Percentiles rank a stretch among this genome's conserved stretches.
These are phyloP conservation scores for Dynastes grantii DNA, from an alignment of 2,888 invertebrate genomes.

Conservation along the genomic window DNA sequence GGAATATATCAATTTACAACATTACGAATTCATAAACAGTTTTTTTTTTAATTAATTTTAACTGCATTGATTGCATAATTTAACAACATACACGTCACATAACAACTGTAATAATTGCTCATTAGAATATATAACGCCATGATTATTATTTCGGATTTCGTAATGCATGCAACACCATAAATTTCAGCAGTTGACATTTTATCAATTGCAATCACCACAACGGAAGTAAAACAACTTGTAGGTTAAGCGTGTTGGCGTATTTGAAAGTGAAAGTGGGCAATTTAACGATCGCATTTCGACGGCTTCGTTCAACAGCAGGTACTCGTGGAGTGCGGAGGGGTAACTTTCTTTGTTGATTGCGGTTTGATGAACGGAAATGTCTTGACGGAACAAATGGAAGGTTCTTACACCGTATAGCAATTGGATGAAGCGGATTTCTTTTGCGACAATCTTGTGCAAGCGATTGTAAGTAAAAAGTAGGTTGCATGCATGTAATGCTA, in stretches of 20 bases:
- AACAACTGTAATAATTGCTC: too few relatives aligned
- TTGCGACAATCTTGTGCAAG: not conserved
- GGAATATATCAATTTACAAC: too few relatives aligned
- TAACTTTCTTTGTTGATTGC: constrained; percentile 16
- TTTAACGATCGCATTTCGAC: not conserved
- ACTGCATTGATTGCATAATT: too few relatives aligned
- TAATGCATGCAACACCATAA: not conserved
- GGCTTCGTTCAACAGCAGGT: not conserved
- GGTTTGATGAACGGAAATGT: not conserved
- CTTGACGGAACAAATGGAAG: constrained; percentile 10
- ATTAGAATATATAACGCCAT: too few relatives aligned
- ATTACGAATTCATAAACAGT: too few relatives aligned
- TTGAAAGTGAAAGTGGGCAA: constrained; percentile 17
- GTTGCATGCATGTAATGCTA: too few relatives aligned
- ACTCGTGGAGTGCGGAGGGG: not conserved
- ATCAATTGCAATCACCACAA: not conserved
- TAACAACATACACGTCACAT: too few relatives aligned
- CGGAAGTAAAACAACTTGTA: constrained; percentile 11
- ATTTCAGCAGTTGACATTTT: not conserved
- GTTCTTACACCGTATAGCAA: not conserved
- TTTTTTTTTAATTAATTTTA: too few relatives aligned
- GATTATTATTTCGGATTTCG: not conserved
- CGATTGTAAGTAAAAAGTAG: not conserved
- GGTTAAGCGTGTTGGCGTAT: not conserved
- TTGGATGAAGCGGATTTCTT: not conserved